Base-by-base conservation (phyloP, 1,140 invertebrate genomes). In the Drosophila arizonae region DNA sequence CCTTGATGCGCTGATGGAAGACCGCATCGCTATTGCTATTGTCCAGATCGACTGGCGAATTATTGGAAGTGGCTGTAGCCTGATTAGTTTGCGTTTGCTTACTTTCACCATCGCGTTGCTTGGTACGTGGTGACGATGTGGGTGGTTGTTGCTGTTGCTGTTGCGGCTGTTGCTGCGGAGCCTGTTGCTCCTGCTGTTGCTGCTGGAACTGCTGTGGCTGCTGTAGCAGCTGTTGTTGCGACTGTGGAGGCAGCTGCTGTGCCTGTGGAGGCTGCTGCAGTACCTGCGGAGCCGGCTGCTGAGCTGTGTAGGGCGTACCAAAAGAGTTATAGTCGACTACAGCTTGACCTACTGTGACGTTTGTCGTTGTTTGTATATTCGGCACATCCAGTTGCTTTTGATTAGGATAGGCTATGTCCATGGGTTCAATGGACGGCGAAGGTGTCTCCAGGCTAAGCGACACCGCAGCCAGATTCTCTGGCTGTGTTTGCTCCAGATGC, bases 1-100 rank as follows among this genome's bases (percentile, higher is more conserved):
- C 74, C 13, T 72, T 80, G 6, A 88, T 43, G 1, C 68, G 63
- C 45, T 76, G 55, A 69, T 88, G 79, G 41, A 88, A 88, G 21
- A 45, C 68, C 10, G 79, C 85, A 48, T 88, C 55, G 28, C 57
- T 70, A 36, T 81, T 87, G 81, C 50, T 72, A 30, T 77, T 88
- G 6, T 78, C 82, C 65, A 88, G 48, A 72, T 87, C 84, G 45
- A 65, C 6, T 10, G 30, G 13, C 4, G 45, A 50, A 66, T 71
- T 61, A 48, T 50, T 68, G 51, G 10, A 55, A 15, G 24, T 24
- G n/a, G 55, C 11, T 41, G 39, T 6, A 3, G 61, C 13, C 3
- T 3, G n/a, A 17, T n/a, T 3, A 0, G 51, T 45, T 36, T 72
- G 58, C 21, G 81, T 81, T 48, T 81, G 81, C n/a, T 64, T 75